Percentiles rank a stretch among this genome's conserved stretches.
Evolutionary conservation across 1,140 invertebrate genomes (phyloP).

Genomic region (Eubasilissa regina): DNA sequence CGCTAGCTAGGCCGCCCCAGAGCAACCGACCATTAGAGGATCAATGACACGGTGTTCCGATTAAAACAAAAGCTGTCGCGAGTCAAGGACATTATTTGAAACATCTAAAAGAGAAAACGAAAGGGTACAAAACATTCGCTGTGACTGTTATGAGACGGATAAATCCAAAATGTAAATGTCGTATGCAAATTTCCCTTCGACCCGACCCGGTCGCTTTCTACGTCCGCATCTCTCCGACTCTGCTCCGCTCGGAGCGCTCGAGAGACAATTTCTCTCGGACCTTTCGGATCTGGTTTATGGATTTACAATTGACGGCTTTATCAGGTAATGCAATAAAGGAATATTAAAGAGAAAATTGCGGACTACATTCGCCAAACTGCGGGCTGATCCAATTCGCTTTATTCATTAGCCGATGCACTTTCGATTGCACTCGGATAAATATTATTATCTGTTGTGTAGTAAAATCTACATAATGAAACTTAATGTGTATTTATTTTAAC

Average conservation of each 20-base stretch:
- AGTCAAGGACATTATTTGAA: neutral
- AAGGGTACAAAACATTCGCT: neutral
- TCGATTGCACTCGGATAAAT: neutral
- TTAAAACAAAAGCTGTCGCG: neutral
- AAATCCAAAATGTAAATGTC: conserved; percentile 33
- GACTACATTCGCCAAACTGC: neutral
- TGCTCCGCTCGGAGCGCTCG: neutral
- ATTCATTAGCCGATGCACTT: neutral
- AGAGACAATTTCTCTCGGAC: conserved; percentile 24
- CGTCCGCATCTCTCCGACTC: neutral
- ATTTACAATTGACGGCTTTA: conserved; percentile 36
- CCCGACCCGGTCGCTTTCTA: conserved; percentile 17
- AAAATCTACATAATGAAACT: too few species aligned
- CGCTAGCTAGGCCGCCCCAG: too few species aligned
- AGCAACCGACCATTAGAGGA: too few species aligned
- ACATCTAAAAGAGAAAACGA: conserved; percentile 12
- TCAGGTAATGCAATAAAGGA: conserved; percentile 25
- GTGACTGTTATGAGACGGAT: conserved; percentile 24
- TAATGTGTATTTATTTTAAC: too few species aligned
- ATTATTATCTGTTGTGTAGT: too few species aligned
- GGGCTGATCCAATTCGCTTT: neutral
- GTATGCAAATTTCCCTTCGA: conserved; percentile 30
- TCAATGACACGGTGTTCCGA: too few species aligned
- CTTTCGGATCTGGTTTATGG: conserved; percentile 36
- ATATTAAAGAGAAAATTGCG: conserved; percentile 25